Base-by-base conservation (phyloP, 2,888 invertebrate species). In the Chymomyza fuscimana region DNA sequence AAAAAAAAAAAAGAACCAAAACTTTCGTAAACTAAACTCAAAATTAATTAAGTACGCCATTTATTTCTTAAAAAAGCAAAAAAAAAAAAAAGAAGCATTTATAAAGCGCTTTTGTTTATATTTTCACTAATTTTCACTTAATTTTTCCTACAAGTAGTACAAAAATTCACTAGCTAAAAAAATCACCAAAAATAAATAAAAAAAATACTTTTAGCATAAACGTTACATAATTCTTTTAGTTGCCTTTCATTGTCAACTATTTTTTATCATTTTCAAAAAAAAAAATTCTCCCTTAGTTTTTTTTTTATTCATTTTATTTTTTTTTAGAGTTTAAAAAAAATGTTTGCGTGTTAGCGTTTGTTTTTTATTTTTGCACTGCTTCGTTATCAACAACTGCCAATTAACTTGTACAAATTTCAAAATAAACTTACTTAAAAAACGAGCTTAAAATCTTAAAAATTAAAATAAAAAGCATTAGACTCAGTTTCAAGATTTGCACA, bases 351-450 rank as follows among this genome's bases (percentile, higher is more conserved):
- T 72, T 78, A 72, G 65, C 50, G 63, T 70, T 74, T 65, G 29
- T 59, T 63, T 69, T 69, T 60, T 54, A 63, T 65, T 67, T 72
- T 76, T 74, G 69, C 77, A 74, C 70, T 65, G 70, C 66, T 73
- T 71, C 58, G 36, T 52, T 62, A 50, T 29, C 65, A 54, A 63
- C 60, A 72, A 65, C 66, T 63, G 60, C 60, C 66, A 51, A 36
- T 66, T 59, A 69, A 71, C 54, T 70, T 67, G 50, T 16, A 70
- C 70, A 63, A 69, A 64, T 65, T 69, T 32, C 58, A 65, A 67
- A 65, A 54, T 16, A 67, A 73, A 72, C 60, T 71, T 65, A 63
- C 72, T 73, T 68, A 72, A 70, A 72, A 70, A 65, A 69, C 64
- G 54, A 71, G 66, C 60, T 25, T 29, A 46, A 50, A 59, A 36